Conservation (phyloP, 2,888 invertebrate genomes). For the Pheosia tremula region DNA sequence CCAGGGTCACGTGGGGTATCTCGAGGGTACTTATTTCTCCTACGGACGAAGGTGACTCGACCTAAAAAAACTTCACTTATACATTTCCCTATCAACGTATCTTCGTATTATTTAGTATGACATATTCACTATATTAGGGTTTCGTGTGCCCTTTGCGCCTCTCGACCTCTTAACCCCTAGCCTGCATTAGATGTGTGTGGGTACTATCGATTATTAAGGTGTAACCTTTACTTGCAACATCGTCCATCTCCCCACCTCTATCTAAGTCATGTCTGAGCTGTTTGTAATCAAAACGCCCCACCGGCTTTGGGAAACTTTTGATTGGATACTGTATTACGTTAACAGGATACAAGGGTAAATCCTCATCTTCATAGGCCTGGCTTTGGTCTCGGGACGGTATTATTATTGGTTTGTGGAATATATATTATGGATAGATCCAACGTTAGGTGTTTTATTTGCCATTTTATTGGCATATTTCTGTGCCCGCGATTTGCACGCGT, state of each 20-base stretch:
- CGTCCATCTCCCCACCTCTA: conserved; percentile 13
- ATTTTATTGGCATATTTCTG: no score
- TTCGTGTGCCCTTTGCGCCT: neutral
- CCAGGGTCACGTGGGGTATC: no score
- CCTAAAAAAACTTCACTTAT: neutral
- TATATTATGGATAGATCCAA: no score
- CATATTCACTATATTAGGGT: neutral
- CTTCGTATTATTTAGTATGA: neutral
- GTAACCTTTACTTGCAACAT: conserved; percentile 19
- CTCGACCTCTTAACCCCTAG: neutral
- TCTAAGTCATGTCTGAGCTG: conserved; percentile 21
- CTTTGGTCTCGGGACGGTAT: neutral
- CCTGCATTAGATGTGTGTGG: neutral
- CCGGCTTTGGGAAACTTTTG: conserved; percentile 20
- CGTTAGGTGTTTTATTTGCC: no score
- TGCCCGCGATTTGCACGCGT: no score
- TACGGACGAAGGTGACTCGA: no score
- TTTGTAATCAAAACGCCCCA: conserved; percentile 16
- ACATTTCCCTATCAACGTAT: neutral
- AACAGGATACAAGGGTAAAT: neutral
- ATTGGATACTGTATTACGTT: conserved; percentile 1
- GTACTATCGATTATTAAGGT: conserved; percentile 7
- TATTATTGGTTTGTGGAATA: neutral
- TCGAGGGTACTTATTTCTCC: no score
- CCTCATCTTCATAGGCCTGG: neutral